Base-by-base conservation (phyloP, 30 jellyfish, hydroid and myxozoan genomes). In the Aurelia sp. region DNA sequence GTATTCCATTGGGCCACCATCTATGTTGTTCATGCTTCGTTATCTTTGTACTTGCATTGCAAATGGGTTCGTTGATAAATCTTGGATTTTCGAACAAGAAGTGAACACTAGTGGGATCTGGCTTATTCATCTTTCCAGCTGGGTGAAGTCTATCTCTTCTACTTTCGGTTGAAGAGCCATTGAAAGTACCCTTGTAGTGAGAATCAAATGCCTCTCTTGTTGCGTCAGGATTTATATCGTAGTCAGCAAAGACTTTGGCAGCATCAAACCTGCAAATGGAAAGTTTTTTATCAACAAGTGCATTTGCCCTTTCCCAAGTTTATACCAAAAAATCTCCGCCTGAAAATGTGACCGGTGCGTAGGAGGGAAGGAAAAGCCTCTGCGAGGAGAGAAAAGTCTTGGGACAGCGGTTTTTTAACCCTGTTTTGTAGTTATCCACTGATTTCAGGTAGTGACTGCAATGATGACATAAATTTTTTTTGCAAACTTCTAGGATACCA, bases 11-110 rank as follows among this genome's bases (percentile, higher is more conserved):
- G 18, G 97, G 97, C 97, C 97, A 90, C 97, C 97, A 90, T 40
- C 7, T 30, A 27, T 69, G 81, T 69, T 90, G 97, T 44, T 12
- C 71, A 11, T 15, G 35, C n/a, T 63, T 35, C 16, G 92, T 55
- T 3, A 47, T 57, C 37, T 83, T 76, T 23, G 97, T 60, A 53
- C 81, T 72, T 47, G 97, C 95, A 77, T 73, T 63, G 66, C 97
- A 90, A 6, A 90, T 73, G 27, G 97, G 97, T 68, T 90, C 95
- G 71, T 90, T 90, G 17, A 84, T 62, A 55, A 90, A 90, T 7
- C 97, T 87, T 30, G 97, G 88, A 70, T 90, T 90, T 48, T 90
- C 97, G 41, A 27, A 82, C n/a, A 90, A 63, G 82, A 90, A 90
- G 15, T 74, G 83, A 27, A 90, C 88, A 68, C 62, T 41, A 0